Conservation (phyloP, 1,140 invertebrate genomes). For the Acarapis woodi region DNA sequence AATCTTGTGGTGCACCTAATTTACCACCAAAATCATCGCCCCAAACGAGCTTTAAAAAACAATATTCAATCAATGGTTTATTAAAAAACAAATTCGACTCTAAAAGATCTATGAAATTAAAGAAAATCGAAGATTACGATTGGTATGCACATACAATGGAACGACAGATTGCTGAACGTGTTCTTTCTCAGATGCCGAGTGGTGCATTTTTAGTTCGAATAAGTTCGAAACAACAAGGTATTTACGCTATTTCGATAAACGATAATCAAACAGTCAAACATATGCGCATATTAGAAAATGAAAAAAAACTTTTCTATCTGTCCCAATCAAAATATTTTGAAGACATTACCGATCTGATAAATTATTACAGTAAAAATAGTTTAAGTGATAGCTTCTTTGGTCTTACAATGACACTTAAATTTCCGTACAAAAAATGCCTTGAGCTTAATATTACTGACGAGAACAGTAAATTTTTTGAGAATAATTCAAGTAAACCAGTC, state of each 20-base stretch:
- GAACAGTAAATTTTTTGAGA: no score
- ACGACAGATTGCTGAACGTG: conserved; percentile 40
- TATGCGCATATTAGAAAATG: conserved; percentile 40
- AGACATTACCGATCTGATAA: conserved; percentile 53
- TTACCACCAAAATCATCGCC: conserved; percentile 5
- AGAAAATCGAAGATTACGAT: conserved; percentile 16
- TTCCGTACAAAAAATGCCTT: conserved; percentile 18
- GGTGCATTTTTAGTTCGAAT: conserved; percentile 66
- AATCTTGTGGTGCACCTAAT: conserved; percentile 13
- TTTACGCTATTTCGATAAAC: conserved; percentile 58
- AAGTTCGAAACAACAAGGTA: conserved; percentile 24
- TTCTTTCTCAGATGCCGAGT: conserved; percentile 41
- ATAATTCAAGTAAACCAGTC: no score
- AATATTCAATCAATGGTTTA: neutral
- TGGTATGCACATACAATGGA: conserved; percentile 16
- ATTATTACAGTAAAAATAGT: conserved; percentile 60
- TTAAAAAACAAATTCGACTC: neutral
- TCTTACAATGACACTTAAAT: conserved; percentile 18
- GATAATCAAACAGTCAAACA: conserved; percentile 47
- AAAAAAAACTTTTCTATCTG: conserved; percentile 36
- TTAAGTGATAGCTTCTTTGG: conserved; percentile 53
- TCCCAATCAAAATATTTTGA: conserved; percentile 68
- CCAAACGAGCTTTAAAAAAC: neutral
- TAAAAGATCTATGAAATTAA: neutral
- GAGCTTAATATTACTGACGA: conserved; percentile 2